phyloP scores from a whole-genome alignment of 1,140 invertebrate genomes.

The Amyelois transitella region DNA sequence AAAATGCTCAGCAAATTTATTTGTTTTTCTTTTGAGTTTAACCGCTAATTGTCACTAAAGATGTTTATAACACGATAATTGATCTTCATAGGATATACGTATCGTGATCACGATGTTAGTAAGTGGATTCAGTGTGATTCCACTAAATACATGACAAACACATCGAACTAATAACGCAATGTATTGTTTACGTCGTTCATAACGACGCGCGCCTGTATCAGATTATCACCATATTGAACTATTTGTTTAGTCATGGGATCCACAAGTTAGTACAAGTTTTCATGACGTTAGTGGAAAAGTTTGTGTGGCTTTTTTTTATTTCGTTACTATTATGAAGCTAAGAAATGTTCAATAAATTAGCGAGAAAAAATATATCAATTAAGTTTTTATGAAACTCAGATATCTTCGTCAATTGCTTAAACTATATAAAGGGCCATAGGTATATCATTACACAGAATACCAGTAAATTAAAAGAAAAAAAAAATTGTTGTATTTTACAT shows the following conservation, averaged over 20 bases:
- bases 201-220: not conserved
- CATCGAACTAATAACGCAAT: not conserved
- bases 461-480: too few species aligned
- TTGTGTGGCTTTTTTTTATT: too few species aligned
- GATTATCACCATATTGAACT: slow-evolving; percentile 1
- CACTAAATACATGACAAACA: slow-evolving; percentile 2
- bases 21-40: not conserved
- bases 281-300: not conserved
- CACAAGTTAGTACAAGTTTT: not conserved
- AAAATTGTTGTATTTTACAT: too few species aligned
- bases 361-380: too few species aligned
- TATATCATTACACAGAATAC: too few species aligned
- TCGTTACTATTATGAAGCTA: too few species aligned
- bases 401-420: too few species aligned
- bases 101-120: not conserved
- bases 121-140: not conserved
- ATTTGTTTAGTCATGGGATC: not conserved
- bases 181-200: not conserved
- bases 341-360: too few species aligned
- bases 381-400: too few species aligned
- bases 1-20: not conserved
- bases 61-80: not conserved
- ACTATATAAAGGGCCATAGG: too few species aligned
- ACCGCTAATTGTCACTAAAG: not conserved
- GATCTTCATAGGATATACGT: not conserved